Conservation (phyloP, 2,113 vertebrate genomes). For the Istiophorus platypterus region DNA sequence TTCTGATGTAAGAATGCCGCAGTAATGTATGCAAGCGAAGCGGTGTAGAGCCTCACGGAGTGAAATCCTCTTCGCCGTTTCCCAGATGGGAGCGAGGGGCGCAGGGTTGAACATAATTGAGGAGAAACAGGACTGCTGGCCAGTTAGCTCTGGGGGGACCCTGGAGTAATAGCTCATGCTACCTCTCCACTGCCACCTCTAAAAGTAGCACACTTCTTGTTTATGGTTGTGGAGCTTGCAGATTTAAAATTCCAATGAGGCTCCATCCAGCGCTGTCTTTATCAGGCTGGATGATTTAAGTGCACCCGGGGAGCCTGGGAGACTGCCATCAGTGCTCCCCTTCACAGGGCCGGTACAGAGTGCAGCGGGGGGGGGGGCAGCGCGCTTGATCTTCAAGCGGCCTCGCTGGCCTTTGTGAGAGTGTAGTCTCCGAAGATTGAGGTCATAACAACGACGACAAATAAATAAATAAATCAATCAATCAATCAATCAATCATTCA, state of each 20-base stretch:
- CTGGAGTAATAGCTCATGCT: constrained; percentile 66
- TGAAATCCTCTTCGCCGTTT: constrained; percentile 29
- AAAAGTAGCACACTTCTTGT: constrained; percentile 62
- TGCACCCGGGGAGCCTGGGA: constrained; percentile 58
- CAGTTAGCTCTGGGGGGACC: constrained; percentile 57
- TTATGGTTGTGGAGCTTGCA: constrained; percentile 57
- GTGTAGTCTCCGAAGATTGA: constrained; percentile 20
- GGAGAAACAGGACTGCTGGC: constrained; percentile 48
- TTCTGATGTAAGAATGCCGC: constrained; percentile 21
- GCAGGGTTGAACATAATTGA: constrained; percentile 45
- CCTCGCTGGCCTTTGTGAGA: constrained; percentile 48
- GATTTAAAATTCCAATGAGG: constrained; percentile 77
- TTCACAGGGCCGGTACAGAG: constrained; percentile 21
- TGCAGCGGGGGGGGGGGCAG: constrained; percentile 38
- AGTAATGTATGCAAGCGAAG: constrained; percentile 34
- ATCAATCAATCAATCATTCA: too few relatives aligned
- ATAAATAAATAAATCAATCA: too few relatives aligned
- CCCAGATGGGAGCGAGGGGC: constrained; percentile 34
- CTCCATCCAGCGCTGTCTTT: constrained; percentile 52
- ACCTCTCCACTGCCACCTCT: constrained; percentile 53
- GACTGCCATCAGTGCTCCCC: constrained; percentile 3
- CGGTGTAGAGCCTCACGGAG: constrained; percentile 28
- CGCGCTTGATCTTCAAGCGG: constrained; percentile 66
- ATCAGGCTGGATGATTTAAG: constrained; percentile 73
- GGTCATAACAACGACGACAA: constrained; percentile 27